phyloP scores from a whole-genome alignment of 2,797 vertebrate genomes.

The Propithecus deckenii region DNA sequence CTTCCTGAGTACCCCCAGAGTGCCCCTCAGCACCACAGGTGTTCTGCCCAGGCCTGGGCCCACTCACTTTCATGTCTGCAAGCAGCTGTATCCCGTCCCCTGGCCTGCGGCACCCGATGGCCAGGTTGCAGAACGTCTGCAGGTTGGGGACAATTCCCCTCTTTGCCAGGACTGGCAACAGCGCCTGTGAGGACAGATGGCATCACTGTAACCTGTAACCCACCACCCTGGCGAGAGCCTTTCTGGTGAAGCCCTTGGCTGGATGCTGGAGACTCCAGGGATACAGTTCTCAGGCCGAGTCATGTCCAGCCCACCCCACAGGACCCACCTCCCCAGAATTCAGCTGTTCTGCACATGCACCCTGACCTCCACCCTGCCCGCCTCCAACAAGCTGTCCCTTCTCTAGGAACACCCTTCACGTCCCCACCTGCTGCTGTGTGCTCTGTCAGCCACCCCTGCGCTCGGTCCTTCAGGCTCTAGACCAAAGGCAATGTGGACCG shows the following conservation, averaged over 20 bases:
- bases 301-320: not conserved
- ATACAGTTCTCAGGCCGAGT: not conserved
- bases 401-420: not conserved
- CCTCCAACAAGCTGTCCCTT: not conserved
- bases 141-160: constrained; percentile 86
- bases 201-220: not conserved
- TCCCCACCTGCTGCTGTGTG: not conserved
- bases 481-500: fast-evolving
- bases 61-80: constrained; percentile 88
- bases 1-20: not conserved
- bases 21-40: not conserved
- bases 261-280: not conserved
- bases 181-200: constrained; percentile 82
- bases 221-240: not conserved
- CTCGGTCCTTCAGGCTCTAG: not conserved
- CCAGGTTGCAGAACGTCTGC: constrained; percentile 92
- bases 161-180: constrained; percentile 89
- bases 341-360: not conserved
- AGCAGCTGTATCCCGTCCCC: constrained; percentile 92
- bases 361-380: not conserved
- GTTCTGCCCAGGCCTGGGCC: not conserved
- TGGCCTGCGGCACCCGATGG: constrained; percentile 88
- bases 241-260: not conserved
- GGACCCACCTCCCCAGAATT: not conserved
- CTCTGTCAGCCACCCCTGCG: not conserved